Evolutionary conservation across 2,888 invertebrate species (phyloP).

Genomic region (Pyrocoelia pectoralis): DNA sequence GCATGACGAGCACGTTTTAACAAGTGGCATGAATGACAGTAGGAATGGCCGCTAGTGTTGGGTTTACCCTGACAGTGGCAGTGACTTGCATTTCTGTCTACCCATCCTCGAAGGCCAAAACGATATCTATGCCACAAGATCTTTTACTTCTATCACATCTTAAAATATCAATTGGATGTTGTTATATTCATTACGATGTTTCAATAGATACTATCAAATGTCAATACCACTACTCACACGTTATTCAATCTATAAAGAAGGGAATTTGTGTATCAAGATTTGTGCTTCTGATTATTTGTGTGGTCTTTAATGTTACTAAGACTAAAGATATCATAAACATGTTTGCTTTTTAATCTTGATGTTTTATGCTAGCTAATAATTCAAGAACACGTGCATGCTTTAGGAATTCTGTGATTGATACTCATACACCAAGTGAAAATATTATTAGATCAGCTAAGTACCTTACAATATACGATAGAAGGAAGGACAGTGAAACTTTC

Average conservation of each 20-base stretch:
- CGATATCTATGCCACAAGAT: conserved; percentile 15
- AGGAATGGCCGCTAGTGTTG: conserved; percentile 58
- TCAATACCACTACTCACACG: conserved; percentile 6
- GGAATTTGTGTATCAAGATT: conserved; percentile 2
- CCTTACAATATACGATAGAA: too few species aligned
- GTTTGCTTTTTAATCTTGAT: conserved; percentile 17
- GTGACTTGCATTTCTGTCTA: conserved; percentile 49
- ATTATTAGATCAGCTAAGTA: too few species aligned
- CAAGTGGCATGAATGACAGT: conserved; percentile 57
- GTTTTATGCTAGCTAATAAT: background rate
- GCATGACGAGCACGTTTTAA: conserved; percentile 55
- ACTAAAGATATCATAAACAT: conserved; percentile 17
- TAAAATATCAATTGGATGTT: background rate
- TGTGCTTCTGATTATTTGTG: conserved; percentile 25
- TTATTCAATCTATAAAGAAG: conserved; percentile 1
- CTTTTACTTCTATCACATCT: conserved; percentile 17
- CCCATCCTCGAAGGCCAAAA: conserved; percentile 13
- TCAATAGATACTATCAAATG: conserved; percentile 1
- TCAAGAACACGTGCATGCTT: background rate
- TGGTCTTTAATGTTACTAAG: conserved; percentile 21
- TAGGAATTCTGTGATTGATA: background rate
- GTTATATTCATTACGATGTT: conserved; percentile 5
- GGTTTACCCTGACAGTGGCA: conserved; percentile 44
- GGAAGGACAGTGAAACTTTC: conserved; percentile 15
- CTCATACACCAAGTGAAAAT: background rate